These are phyloP conservation scores for Leucania comma DNA, from an alignment of 2,888 invertebrate species.

Conservation along the genomic window DNA sequence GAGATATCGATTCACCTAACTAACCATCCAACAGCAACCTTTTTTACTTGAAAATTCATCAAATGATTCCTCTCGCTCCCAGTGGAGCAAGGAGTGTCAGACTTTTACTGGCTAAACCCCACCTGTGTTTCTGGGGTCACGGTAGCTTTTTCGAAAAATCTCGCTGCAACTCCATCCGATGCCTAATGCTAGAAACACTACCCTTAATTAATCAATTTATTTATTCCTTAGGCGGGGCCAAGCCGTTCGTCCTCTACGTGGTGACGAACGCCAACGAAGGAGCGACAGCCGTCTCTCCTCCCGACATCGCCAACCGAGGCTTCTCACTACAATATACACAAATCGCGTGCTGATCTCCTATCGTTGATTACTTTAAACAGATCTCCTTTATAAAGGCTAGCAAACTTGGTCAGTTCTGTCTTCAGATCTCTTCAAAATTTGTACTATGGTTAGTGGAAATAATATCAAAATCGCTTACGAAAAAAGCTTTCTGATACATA, in stretches of 20 bases:
- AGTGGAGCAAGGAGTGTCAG: too few species aligned
- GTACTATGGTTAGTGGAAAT: neutral
- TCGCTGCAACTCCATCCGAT: too few species aligned
- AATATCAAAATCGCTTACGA: neutral
- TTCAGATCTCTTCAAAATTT: conserved; percentile 1
- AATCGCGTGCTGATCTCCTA: conserved; percentile 89
- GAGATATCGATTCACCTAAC: neutral
- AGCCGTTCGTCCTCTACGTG: conserved; percentile 94
- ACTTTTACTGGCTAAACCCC: too few species aligned
- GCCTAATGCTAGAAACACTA: neutral
- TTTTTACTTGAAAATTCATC: too few species aligned
- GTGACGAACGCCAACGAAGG: conserved; percentile 92
- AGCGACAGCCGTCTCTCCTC: conserved; percentile 80
- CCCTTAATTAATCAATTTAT: neutral
- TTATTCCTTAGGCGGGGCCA: conserved; percentile 88
- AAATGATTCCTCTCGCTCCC: too few species aligned
- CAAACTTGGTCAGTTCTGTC: neutral
- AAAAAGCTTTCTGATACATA: neutral
- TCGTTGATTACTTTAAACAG: neutral
- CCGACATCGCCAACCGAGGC: conserved; percentile 94
- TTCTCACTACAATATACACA: conserved; percentile 94
- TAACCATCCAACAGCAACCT: neutral
- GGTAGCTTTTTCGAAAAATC: too few species aligned
- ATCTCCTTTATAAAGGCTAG: neutral
- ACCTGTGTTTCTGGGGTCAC: too few species aligned